phyloP scores from a whole-genome alignment of 1,140 invertebrate genomes.

The Trachymyrmex cornetzi region DNA sequence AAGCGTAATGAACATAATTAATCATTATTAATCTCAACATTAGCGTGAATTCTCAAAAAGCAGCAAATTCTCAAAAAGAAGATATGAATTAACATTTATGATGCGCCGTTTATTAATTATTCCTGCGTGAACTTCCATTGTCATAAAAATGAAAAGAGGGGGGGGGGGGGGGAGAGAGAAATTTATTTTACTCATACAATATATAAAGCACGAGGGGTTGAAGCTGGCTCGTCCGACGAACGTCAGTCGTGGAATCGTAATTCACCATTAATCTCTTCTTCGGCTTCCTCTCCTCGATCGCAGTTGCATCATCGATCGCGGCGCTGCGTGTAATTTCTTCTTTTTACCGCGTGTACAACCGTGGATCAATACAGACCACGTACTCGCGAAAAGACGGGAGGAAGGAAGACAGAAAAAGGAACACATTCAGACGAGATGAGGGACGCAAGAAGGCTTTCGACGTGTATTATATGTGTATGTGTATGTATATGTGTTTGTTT shows the following conservation, averaged over 20 bases:
- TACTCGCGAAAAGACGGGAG: conserved; percentile 32
- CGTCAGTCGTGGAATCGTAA: conserved; percentile 19
- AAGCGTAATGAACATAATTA: neutral
- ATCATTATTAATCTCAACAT: conserved; percentile 26
- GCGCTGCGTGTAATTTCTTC: conserved; percentile 22
- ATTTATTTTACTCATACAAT: neutral
- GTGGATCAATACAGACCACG: conserved; percentile 32
- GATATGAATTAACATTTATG: neutral
- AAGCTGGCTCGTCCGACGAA: conserved; percentile 25
- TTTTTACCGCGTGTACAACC: neutral
- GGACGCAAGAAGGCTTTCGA: conserved; percentile 6
- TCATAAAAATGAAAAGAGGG: neutral
- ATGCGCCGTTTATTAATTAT: conserved; percentile 17
- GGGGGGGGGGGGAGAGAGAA: neutral
- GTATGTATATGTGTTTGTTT: neutral
- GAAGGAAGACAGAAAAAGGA: conserved; percentile 36
- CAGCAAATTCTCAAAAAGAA: neutral
- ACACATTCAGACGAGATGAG: conserved; percentile 16
- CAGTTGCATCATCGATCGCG: conserved; percentile 21
- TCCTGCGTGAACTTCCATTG: neutral
- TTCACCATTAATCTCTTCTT: conserved; percentile 40
- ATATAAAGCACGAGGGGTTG: conserved; percentile 1
- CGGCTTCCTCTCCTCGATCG: conserved; percentile 38
- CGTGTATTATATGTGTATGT: neutral
- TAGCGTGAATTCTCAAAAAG: neutral